A percentile compares a stretch with the other conserved stretches of the same genome.
Evolutionary conservation across 2,888 invertebrate genomes (phyloP).

Genomic region (Rugalucina vietnamica): DNA sequence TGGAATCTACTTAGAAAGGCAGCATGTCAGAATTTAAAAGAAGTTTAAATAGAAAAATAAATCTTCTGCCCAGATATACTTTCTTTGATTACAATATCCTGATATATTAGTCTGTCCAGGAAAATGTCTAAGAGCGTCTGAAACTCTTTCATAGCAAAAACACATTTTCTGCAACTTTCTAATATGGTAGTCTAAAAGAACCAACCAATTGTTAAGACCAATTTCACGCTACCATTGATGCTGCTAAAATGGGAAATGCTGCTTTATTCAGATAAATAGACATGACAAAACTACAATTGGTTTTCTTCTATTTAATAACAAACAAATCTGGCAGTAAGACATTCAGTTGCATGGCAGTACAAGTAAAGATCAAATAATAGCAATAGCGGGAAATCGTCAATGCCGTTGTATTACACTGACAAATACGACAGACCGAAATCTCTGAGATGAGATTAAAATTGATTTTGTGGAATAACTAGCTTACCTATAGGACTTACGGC

Average conservation of each 20-base stretch:
- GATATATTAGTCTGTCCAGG: too few species aligned
- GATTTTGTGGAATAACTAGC: constrained; percentile 2
- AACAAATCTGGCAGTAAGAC: not conserved
- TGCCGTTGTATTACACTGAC: not conserved
- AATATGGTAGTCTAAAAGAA: not conserved
- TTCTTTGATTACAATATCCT: too few species aligned
- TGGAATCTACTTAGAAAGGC: too few species aligned
- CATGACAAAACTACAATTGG: constrained; percentile 9
- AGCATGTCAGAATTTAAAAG: too few species aligned
- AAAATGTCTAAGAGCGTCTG: not conserved
- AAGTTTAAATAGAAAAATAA: too few species aligned
- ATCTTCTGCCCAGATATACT: too few species aligned
- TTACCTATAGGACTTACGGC: too few species aligned
- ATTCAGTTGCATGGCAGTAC: not conserved
- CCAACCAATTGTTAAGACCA: not conserved
- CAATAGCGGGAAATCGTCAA: constrained; percentile 1
- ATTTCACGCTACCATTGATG: not conserved
- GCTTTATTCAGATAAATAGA: not conserved
- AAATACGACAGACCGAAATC: not conserved
- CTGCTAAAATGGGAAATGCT: not conserved
- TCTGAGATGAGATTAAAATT: constrained; percentile 15
- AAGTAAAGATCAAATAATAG: constrained; percentile 8
- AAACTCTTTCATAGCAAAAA: not conserved
- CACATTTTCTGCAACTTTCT: not conserved
- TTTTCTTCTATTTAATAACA: constrained; percentile 4